Conservation (phyloP, 2,113 vertebrate genomes). For the Anthoscopus minutus region DNA sequence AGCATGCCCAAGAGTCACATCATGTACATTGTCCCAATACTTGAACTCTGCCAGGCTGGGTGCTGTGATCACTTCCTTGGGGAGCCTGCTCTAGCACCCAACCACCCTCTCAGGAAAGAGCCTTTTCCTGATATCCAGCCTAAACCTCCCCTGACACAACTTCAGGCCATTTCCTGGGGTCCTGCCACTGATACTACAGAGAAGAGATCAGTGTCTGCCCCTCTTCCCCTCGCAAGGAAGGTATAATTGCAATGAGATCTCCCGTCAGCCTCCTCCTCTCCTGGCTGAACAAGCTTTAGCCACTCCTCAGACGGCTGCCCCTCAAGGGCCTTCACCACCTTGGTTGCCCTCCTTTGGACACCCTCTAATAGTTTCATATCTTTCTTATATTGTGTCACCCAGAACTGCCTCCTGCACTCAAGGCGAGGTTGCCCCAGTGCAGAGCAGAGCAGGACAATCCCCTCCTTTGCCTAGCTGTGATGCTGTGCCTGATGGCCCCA, state of each 20-base stretch:
- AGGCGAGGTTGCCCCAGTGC: accelerated
- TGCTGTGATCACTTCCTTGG: background rate
- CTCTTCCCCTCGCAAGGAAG: background rate
- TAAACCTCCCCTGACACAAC: background rate
- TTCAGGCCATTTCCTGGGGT: accelerated
- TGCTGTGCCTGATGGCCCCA: background rate
- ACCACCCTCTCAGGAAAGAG: accelerated
- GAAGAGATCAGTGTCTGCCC: background rate
- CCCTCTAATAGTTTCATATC: background rate
- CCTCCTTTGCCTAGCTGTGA: accelerated
- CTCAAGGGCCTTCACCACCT: background rate
- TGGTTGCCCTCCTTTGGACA: background rate
- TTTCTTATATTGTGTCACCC: accelerated
- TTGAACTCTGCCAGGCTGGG: background rate
- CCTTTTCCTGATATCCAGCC: background rate
- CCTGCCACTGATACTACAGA: background rate
- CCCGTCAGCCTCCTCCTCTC: background rate
- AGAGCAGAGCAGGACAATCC: background rate
- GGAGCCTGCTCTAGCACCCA: background rate
- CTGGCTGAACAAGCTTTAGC: background rate
- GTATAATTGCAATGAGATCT: background rate
- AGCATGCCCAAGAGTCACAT: background rate
- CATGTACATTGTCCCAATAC: background rate
- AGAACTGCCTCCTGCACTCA: accelerated
- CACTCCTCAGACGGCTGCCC: accelerated